phyloP scores from a whole-genome alignment of 2,113 vertebrate genomes.

The Chaetura pelagica region DNA sequence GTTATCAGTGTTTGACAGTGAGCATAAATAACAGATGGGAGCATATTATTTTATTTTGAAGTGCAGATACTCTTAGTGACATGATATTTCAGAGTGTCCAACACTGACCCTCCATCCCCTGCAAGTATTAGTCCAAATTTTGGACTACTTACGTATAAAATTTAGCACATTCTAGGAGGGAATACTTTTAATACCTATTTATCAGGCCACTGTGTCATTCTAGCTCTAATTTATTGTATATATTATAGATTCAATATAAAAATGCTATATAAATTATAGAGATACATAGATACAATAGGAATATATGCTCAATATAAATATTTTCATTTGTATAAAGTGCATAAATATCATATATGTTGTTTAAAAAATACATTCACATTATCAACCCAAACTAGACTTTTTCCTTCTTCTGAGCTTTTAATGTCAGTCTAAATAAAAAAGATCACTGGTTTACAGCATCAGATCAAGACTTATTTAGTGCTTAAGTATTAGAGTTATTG shows the following conservation, averaged over 20 bases:
- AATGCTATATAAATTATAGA: neutral
- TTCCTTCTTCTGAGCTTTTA: neutral
- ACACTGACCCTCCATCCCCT: neutral
- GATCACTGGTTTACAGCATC: neutral
- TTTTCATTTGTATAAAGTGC: neutral
- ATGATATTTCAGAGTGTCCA: neutral
- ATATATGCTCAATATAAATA: neutral
- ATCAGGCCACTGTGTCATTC: neutral
- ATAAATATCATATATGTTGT: neutral
- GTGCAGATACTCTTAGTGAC: neutral
- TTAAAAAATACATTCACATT: neutral
- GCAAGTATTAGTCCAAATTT: neutral
- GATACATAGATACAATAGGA: neutral
- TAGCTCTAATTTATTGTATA: neutral
- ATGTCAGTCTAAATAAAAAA: neutral
- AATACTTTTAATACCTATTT: neutral
- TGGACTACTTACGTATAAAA: neutral
- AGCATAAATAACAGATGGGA: neutral
- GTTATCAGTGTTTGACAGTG: conserved; percentile 17
- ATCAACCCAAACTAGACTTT: neutral
- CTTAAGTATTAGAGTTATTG: neutral
- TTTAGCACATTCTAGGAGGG: neutral
- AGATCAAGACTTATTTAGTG: neutral
- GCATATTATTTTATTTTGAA: neutral
- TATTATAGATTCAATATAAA: neutral